Conservation (phyloP, 2,113 vertebrate species). For the Cariama cristata region DNA sequence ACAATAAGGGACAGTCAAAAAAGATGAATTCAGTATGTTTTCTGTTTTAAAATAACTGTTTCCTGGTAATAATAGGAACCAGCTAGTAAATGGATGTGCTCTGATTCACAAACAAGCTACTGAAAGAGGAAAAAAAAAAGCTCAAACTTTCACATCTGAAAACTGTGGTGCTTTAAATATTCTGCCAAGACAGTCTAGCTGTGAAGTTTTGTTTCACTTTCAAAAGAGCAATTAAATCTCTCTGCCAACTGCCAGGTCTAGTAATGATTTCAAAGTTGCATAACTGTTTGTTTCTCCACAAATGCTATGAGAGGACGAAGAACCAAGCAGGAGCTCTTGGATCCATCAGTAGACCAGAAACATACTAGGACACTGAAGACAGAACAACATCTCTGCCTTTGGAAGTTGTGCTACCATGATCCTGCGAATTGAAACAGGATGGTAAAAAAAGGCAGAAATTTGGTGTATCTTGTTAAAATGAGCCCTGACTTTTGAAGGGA, state of each 20-base stretch:
- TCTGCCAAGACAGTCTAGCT: neutral
- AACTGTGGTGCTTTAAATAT: neutral
- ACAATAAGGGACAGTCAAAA: neutral
- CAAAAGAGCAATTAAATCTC: neutral
- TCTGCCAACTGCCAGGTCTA: neutral
- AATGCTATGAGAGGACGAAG: neutral
- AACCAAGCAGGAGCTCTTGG: neutral
- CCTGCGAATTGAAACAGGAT: neutral
- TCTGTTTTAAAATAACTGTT: neutral
- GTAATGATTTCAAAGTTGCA: neutral
- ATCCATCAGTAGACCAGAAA: neutral
- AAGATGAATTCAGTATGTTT: neutral
- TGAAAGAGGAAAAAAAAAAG: neutral
- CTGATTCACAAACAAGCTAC: neutral
- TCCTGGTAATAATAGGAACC: neutral
- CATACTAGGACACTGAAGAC: neutral
- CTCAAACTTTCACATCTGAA: neutral
- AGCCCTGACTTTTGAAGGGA: neutral
- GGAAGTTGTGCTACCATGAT: neutral
- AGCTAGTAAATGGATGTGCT: neutral
- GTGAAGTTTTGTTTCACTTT: neutral
- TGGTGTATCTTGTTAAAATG: neutral
- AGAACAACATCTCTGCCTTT: neutral
- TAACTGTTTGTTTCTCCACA: neutral
- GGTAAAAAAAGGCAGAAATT: neutral